Evolutionary conservation across 1,140 invertebrate species (phyloP), one percentile per base, ranked within the genome.

Genomic region (Maconellicoccus hirsutus): DNA sequence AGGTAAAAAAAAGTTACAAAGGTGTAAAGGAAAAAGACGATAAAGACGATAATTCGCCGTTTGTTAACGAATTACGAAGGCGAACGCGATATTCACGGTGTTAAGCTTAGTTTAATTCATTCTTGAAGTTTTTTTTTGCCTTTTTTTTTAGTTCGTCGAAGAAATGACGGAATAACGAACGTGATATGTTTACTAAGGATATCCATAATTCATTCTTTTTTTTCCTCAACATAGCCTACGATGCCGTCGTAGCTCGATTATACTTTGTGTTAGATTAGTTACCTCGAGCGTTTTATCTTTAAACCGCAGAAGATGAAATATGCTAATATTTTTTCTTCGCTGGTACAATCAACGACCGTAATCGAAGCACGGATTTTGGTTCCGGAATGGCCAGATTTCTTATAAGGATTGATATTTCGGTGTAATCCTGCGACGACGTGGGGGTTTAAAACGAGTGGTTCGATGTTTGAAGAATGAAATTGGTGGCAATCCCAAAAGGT

Each of bases 111-210:
- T 19, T 52, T 52, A 52, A 52, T 52, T 52, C 42, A 52, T 52
- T 52, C 42, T 52, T 16, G 16, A 52, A 52, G n/a, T 19, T 52
- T 52, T 16, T 16, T 52, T 52, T 52, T n/a, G n/a, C n/a, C n/a
- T 52, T 52, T 52, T 52, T 52, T 52, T 52, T 16, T 3, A 52
- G 12, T 52, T 52, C 42, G n/a, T 8, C n/a, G 29, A 52, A 52
- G 42, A 52, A 52, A 52, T 52, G n/a, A 52, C 42, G 42, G n/a
- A 52, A 52, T 52, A 52, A 52, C 42, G 42, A 52, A 52, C 42
- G 42, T 52, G 42, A 52, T 52, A 52, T 52, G 42, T 52, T 52
- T 52, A 52, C 42, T 52, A 52, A 52, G 42, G 42, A 52, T 16
- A 52, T 52, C 42, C 42, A 52, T 52, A 52, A 52, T 52, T 52